Evolutionary conservation across 2,888 invertebrate species (phyloP).

Genomic region (Cacoxenus indagator): DNA sequence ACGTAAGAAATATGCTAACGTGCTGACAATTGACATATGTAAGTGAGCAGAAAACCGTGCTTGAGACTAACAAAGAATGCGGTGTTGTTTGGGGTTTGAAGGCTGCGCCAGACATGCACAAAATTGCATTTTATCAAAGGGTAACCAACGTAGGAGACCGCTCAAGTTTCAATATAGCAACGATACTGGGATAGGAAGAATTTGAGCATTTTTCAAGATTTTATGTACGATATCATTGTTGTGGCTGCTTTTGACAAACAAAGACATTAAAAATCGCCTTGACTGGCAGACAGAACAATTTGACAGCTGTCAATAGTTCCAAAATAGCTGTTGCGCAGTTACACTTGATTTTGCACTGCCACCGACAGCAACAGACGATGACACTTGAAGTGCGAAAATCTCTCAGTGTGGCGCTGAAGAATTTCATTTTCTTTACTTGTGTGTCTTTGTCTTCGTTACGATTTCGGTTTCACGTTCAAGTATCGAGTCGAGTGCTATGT

Average conservation of each 20-base stretch:
- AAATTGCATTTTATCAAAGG: conserved; percentile 59
- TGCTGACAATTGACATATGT: conserved; percentile 62
- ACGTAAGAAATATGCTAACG: conserved; percentile 49
- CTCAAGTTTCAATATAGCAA: too few relatives aligned
- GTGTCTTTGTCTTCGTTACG: neutral
- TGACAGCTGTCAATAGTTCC: conserved; percentile 61
- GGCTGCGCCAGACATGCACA: conserved; percentile 28
- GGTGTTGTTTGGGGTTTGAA: neutral
- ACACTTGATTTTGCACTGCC: conserved; percentile 25
- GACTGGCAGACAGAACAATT: conserved; percentile 43
- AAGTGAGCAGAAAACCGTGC: conserved; percentile 22
- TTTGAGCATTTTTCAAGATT: neutral
- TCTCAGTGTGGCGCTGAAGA: conserved; percentile 14
- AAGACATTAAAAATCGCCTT: conserved; percentile 41
- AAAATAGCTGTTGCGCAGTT: conserved; percentile 39
- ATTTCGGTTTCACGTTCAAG: neutral
- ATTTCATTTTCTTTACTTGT: conserved; percentile 1
- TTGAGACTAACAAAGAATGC: neutral
- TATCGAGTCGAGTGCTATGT: neutral
- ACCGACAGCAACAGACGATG: too few relatives aligned
- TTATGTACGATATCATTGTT: conserved; percentile 38
- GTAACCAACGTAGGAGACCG: neutral
- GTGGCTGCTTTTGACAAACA: conserved; percentile 56
- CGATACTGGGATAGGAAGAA: neutral
- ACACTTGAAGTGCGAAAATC: conserved; percentile 10